These are phyloP conservation scores for Acanthococcus lagerstroemiae DNA, from an alignment of 2,888 invertebrate species.

Conservation along the genomic window DNA sequence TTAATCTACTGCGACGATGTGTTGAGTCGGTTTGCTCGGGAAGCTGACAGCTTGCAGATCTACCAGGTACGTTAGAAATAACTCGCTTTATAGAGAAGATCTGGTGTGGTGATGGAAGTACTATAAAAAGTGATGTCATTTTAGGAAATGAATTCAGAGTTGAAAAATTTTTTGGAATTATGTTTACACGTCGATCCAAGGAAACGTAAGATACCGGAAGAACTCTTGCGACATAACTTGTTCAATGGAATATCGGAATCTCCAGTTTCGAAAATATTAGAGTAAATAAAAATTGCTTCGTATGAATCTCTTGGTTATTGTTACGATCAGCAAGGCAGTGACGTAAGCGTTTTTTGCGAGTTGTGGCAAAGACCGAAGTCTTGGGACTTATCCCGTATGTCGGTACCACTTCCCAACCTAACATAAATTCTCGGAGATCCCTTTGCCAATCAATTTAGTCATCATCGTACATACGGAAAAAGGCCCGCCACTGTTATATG, in stretches of 20 bases:
- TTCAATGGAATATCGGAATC: constrained; percentile 41
- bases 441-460: too few relatives aligned
- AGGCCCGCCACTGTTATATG: too few relatives aligned
- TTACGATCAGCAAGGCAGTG: too few relatives aligned
- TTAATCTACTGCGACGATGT: constrained; percentile 52
- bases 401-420: too few relatives aligned
- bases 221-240: constrained; percentile 48
- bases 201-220: constrained; percentile 51
- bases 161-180: constrained; percentile 51
- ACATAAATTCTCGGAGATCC: too few relatives aligned
- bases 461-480: too few relatives aligned
- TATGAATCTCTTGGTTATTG: too few relatives aligned
- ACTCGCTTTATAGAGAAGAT: neutral
- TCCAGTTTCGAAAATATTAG: neutral
- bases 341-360: too few relatives aligned
- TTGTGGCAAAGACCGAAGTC: too few relatives aligned
- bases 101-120: neutral
- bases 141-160: constrained; percentile 36
- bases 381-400: too few relatives aligned
- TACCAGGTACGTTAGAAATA: constrained; percentile 48
- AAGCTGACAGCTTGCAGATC: constrained; percentile 58
- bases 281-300: neutral
- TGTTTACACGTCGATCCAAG: constrained; percentile 60
- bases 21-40: constrained; percentile 64
- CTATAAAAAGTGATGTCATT: neutral